Evolutionary conservation across 2,888 invertebrate genomes (phyloP).

Genomic region (Phortica magna): DNA sequence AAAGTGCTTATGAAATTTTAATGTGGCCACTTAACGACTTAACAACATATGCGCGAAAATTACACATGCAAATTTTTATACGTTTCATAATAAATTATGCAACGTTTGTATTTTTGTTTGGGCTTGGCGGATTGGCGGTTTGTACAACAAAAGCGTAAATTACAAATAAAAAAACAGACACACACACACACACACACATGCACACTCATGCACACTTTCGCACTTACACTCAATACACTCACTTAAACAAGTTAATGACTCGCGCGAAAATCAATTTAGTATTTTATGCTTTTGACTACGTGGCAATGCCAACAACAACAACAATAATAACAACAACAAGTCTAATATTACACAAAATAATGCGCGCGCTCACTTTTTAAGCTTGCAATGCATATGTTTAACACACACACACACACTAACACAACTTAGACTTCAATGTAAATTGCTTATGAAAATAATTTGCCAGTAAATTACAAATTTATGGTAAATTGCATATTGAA

Average conservation of each 20-base stretch:
- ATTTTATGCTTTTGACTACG: conserved; percentile 56
- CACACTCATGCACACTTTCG: not conserved
- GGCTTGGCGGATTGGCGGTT: not conserved
- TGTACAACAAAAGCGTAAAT: not conserved
- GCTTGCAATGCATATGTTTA: conserved; percentile 27
- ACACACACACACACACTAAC: conserved; percentile 5
- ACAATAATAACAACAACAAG: not conserved
- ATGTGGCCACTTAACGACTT: not conserved
- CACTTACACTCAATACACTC: conserved; percentile 32
- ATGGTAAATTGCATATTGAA: conserved; percentile 72
- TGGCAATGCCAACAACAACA: not conserved
- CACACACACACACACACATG: not conserved
- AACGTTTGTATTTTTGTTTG: conserved; percentile 18
- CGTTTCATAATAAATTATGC: conserved; percentile 6
- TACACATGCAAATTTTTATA: conserved; percentile 1
- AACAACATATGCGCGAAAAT: not conserved
- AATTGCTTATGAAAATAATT: conserved; percentile 72
- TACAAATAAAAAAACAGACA: not conserved
- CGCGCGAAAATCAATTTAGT: conserved; percentile 63
- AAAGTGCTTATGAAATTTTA: not conserved
- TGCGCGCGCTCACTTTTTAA: not conserved
- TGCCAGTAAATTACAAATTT: conserved; percentile 70
- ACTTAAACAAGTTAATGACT: conserved; percentile 63
- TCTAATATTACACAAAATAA: not conserved
- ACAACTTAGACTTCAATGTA: conserved; percentile 59